phyloP scores from a whole-genome alignment of 2,888 invertebrate genomes.

The Oeneis ivallda region DNA sequence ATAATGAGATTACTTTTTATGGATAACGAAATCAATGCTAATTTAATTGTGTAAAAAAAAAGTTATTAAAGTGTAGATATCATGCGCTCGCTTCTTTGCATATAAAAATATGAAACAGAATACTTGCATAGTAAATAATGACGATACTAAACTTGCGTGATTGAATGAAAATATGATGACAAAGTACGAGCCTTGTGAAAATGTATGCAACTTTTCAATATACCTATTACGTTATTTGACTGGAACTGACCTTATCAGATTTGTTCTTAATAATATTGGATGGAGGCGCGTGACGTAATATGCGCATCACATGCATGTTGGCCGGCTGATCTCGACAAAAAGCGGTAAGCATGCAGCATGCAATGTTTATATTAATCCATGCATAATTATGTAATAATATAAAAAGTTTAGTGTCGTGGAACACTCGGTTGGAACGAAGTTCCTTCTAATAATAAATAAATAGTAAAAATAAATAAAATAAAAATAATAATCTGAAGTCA shows the following conservation, averaged over 20 bases:
- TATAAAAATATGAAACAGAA: no score
- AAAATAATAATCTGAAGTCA: no score
- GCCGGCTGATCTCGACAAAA: slow-evolving; percentile 86
- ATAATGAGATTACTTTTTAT: background rate
- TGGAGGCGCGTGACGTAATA: slow-evolving; percentile 92
- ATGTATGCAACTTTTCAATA: background rate
- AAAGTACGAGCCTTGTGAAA: slow-evolving; percentile 4
- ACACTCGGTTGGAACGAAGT: no score
- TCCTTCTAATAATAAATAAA: no score
- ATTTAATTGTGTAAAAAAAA: no score
- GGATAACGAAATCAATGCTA: background rate
- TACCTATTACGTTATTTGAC: background rate
- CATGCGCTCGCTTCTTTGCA: no score
- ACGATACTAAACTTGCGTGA: background rate
- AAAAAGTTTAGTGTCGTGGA: no score
- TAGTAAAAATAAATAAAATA: no score
- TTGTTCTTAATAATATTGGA: slow-evolving; percentile 92
- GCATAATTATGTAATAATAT: slow-evolving; percentile 18
- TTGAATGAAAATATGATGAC: background rate
- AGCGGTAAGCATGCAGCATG: slow-evolving; percentile 70
- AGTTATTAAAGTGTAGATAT: no score
- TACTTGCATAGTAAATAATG: background rate
- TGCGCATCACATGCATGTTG: slow-evolving; percentile 89
- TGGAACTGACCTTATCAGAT: slow-evolving; percentile 89
- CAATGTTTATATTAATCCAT: slow-evolving; percentile 45